Percentiles rank a stretch among this genome's conserved stretches.
phyloP scores from a whole-genome alignment of 2,113 vertebrate genomes.

The Thomomys bottae region DNA sequence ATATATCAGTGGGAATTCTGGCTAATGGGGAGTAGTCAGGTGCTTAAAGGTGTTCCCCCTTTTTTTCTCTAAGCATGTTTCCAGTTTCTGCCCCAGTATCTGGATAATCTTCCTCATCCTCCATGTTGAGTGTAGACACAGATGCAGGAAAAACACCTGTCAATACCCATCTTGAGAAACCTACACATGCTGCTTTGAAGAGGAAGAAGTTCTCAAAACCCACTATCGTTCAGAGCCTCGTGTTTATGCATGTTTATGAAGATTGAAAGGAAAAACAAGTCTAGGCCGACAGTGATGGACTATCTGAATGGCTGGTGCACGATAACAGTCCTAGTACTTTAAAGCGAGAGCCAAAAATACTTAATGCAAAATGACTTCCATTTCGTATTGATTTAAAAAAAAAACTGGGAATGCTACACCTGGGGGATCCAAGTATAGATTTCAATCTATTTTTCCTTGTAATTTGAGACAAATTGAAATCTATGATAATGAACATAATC shows the following conservation, averaged over 20 bases:
- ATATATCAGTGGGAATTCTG: not conserved
- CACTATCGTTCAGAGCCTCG: not conserved
- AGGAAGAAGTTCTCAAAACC: not conserved
- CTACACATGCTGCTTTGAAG: not conserved
- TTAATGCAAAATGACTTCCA: conserved; percentile 71
- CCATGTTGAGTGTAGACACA: not conserved
- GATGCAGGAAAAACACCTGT: not conserved
- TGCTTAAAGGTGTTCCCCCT: not conserved
- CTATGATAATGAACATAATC: conserved; percentile 55
- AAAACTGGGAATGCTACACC: conserved; percentile 56
- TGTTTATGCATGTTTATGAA: conserved; percentile 11
- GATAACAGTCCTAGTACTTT: conserved; percentile 44
- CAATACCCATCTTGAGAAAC: not conserved
- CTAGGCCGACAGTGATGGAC: not conserved
- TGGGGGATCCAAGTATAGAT: conserved; percentile 45
- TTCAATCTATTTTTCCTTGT: conserved; percentile 66
- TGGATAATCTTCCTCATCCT: not conserved
- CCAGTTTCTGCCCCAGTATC: not conserved
- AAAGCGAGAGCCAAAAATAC: conserved; percentile 48
- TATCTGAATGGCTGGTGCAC: conserved; percentile 13
- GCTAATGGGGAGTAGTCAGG: not conserved
- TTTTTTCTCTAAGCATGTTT: not conserved
- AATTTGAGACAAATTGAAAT: conserved; percentile 67
- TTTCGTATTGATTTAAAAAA: conserved; percentile 73
- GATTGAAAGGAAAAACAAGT: conserved; percentile 16